Conservation (phyloP, 2,113 vertebrate species). For the Nettapus auritus region DNA sequence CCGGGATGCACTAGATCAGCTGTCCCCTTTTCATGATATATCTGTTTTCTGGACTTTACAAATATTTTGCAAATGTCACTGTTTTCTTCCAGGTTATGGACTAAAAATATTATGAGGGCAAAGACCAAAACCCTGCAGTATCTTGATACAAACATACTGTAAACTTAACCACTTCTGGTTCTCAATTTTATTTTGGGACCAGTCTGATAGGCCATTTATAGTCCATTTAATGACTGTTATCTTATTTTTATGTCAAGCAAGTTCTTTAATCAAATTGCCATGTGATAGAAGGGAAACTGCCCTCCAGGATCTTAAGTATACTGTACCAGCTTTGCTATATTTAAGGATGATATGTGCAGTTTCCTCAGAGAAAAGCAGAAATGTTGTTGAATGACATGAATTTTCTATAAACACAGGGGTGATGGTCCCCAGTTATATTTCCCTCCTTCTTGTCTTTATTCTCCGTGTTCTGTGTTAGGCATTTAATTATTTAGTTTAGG, state of each 20-base stretch:
- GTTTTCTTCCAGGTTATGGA: conserved; percentile 7
- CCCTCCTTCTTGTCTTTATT: not conserved
- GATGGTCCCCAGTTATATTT: not conserved
- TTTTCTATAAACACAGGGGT: not conserved
- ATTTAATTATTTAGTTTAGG: not conserved
- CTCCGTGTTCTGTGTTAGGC: not conserved
- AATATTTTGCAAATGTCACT: not conserved
- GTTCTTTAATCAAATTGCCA: conserved; percentile 12
- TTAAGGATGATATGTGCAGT: not conserved
- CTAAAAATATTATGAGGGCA: not conserved
- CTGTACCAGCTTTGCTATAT: not conserved
- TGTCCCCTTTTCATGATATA: not conserved
- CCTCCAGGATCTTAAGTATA: conserved; percentile 11
- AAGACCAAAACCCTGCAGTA: not conserved
- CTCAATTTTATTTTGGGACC: not conserved
- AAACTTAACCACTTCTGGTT: not conserved
- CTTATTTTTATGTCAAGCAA: conserved; percentile 23
- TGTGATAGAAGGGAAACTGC: not conserved
- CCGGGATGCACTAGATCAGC: not conserved
- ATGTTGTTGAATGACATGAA: not conserved
- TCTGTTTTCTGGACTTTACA: not conserved
- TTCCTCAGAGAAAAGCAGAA: not conserved
- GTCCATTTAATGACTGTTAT: conserved; percentile 5
- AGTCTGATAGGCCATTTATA: not conserved
- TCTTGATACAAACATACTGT: not conserved